These are phyloP conservation scores for Sylvia atricapilla DNA, from an alignment of 2,113 vertebrate genomes.

Conservation along the genomic window DNA sequence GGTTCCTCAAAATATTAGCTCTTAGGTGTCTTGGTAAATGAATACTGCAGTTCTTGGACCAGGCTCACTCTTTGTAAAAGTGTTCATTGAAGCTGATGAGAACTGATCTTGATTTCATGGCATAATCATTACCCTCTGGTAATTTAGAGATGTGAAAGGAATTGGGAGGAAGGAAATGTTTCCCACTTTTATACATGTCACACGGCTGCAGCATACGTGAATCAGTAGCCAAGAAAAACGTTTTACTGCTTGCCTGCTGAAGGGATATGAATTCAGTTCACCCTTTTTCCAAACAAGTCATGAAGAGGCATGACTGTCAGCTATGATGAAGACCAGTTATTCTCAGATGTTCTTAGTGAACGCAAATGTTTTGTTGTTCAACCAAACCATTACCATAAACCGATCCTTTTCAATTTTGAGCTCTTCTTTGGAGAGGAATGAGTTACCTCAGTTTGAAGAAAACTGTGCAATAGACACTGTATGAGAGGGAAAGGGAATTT, in stretches of 20 bases:
- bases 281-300: not conserved
- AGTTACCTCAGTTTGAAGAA: not conserved
- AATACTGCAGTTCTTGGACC: not conserved
- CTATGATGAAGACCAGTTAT: not conserved
- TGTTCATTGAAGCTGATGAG: conserved; percentile 30
- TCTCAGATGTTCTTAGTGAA: not conserved
- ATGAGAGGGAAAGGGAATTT: not conserved
- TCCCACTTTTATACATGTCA: not conserved
- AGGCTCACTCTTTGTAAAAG: not conserved
- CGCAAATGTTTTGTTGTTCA: not conserved
- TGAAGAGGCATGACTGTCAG: not conserved
- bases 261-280: not conserved
- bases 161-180: not conserved
- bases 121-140: conserved; percentile 18
- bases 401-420: not conserved
- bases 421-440: not conserved
- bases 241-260: not conserved
- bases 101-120: conserved; percentile 40
- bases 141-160: conserved; percentile 23
- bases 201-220: not conserved
- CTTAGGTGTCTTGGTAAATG: not conserved
- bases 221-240: not conserved
- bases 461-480: not conserved
- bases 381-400: not conserved
- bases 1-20: conserved; percentile 26